Percentiles rank a stretch among this genome's conserved stretches.
Conservation (phyloP, 1,140 invertebrate species). For the Aphaenogaster floridana region DNA sequence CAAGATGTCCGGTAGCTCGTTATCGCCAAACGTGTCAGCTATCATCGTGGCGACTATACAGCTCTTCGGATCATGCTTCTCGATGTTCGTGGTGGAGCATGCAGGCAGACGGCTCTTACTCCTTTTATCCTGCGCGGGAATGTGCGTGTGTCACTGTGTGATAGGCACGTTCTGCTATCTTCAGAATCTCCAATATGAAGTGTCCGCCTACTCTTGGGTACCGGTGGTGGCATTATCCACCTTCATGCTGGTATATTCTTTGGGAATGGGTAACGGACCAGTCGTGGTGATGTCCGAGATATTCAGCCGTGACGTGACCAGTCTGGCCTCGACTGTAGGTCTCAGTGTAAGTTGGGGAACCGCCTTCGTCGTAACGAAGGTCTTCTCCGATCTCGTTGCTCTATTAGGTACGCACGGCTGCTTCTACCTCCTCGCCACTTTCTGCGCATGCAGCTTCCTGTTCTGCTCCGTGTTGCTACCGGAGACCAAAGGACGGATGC, state of each 20-base stretch:
- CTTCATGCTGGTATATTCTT: slow-evolving; percentile 87
- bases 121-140: slow-evolving; percentile 86
- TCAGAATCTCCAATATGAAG: slow-evolving; percentile 71
- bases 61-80: slow-evolving; percentile 85
- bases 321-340: slow-evolving; percentile 86
- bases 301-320: slow-evolving; percentile 86
- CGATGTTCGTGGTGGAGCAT: slow-evolving; percentile 88
- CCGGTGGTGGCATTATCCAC: slow-evolving; percentile 87
- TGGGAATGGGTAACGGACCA: slow-evolving; percentile 87
- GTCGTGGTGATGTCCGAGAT: slow-evolving; percentile 90
- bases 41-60: slow-evolving; percentile 87
- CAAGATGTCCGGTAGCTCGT: slow-evolving; percentile 84
- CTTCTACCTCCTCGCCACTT: slow-evolving; percentile 79
- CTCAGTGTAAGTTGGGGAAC: slow-evolving; percentile 85
- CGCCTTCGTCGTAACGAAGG: slow-evolving; percentile 88
- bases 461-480: slow-evolving; percentile 87
- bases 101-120: slow-evolving; percentile 88
- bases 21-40: slow-evolving; percentile 86
- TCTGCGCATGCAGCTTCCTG: slow-evolving; percentile 71
- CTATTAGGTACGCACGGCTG: slow-evolving; percentile 80
- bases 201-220: slow-evolving; percentile 84
- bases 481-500: slow-evolving; percentile 89
- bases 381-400: slow-evolving; percentile 79
- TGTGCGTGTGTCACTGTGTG: slow-evolving; percentile 83
- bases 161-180: slow-evolving; percentile 86